Conservation (phyloP, 2,888 invertebrate genomes). For the Camptogramma bilineatum region DNA sequence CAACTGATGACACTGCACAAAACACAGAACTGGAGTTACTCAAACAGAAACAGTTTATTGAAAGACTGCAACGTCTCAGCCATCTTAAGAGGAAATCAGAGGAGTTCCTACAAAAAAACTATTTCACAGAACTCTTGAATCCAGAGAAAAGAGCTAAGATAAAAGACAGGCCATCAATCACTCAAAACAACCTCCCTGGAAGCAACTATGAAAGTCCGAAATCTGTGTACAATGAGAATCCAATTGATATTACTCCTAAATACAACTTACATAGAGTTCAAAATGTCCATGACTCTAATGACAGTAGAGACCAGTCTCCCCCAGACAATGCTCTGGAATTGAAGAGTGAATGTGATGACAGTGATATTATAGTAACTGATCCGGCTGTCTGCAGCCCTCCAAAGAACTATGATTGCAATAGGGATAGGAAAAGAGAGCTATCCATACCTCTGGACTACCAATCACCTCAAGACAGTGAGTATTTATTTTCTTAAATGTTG, state of each 20-base stretch:
- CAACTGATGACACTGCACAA: conserved; percentile 62
- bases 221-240: conserved; percentile 71
- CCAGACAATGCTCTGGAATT: conserved; percentile 65
- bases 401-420: conserved; percentile 67
- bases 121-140: conserved; percentile 69
- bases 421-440: conserved; percentile 68
- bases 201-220: conserved; percentile 68
- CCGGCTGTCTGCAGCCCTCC: conserved; percentile 74
- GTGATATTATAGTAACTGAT: conserved; percentile 77
- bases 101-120: conserved; percentile 76
- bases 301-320: conserved; percentile 60
- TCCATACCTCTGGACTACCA: conserved; percentile 70
- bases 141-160: conserved; percentile 76
- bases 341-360: conserved; percentile 80
- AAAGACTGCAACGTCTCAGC: conserved; percentile 76
- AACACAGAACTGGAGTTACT: conserved; percentile 66
- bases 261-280: conserved; percentile 61
- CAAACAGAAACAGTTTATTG: conserved; percentile 77
- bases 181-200: conserved; percentile 60
- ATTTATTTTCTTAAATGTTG: conserved; percentile 33
- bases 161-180: conserved; percentile 67
- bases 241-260: conserved; percentile 66
- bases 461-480: conserved; percentile 81
- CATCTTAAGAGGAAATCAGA: conserved; percentile 80
- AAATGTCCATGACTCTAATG: conserved; percentile 58